Conservation (phyloP, 2,113 vertebrate species). For the Dasypus novemcinctus region DNA sequence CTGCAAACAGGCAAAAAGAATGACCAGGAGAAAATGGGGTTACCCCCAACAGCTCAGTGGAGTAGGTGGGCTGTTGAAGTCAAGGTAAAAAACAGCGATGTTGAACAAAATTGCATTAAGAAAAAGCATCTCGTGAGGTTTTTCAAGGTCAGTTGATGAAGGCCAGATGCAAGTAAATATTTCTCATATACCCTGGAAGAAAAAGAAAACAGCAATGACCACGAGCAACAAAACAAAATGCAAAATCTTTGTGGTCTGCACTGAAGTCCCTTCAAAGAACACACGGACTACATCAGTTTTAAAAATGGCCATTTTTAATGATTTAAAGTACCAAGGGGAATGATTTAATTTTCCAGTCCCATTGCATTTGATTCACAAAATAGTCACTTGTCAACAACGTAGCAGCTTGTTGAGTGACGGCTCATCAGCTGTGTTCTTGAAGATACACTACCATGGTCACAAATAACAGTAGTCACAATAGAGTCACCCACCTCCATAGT, state of each 20-base stretch:
- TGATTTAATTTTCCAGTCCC: slow-evolving; percentile 63
- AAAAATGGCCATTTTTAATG: slow-evolving; percentile 66
- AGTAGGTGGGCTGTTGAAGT: slow-evolving; percentile 55
- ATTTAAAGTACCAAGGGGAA: slow-evolving; percentile 68
- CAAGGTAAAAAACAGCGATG: slow-evolving; percentile 34
- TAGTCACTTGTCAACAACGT: slow-evolving; percentile 40
- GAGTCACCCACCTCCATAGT: not conserved
- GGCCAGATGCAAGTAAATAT: slow-evolving; percentile 51
- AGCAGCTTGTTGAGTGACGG: slow-evolving; percentile 56
- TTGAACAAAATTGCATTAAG: slow-evolving; percentile 30
- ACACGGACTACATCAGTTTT: slow-evolving; percentile 37
- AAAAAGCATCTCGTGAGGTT: not conserved
- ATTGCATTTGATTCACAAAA: slow-evolving; percentile 64
- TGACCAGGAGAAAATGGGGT: slow-evolving; percentile 57
- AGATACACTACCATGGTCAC: slow-evolving; percentile 55
- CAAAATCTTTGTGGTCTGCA: slow-evolving; percentile 46
- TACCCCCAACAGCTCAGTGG: not conserved
- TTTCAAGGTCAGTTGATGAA: slow-evolving; percentile 59
- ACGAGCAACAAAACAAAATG: slow-evolving; percentile 65
- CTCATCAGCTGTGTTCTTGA: slow-evolving; percentile 38
- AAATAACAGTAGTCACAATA: slow-evolving; percentile 32
- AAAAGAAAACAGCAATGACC: slow-evolving; percentile 72
- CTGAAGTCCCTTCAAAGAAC: slow-evolving; percentile 63
- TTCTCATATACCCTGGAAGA: slow-evolving; percentile 73
- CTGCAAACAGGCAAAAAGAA: slow-evolving; percentile 58